phyloP scores from a whole-genome alignment of 2,113 vertebrate species.

The Oncorhynchus clarkii region DNA sequence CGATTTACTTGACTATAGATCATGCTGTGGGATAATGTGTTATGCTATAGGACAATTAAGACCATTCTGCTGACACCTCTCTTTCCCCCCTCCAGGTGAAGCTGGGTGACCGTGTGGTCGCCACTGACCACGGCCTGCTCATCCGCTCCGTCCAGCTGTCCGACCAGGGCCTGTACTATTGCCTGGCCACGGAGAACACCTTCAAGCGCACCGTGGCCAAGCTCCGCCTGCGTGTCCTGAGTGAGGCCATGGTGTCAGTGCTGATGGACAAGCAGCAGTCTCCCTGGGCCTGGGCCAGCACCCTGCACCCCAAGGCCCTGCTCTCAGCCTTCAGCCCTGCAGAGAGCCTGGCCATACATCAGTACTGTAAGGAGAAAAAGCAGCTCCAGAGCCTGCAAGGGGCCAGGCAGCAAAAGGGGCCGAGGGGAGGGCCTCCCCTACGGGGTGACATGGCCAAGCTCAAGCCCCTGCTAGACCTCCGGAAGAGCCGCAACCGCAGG shows the following conservation, averaged over 20 bases:
- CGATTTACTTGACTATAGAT: background rate
- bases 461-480: slow-evolving; percentile 89
- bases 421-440: slow-evolving; percentile 54
- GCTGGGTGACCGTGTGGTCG: slow-evolving; percentile 86
- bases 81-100: slow-evolving; percentile 78
- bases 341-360: slow-evolving; percentile 87
- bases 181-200: slow-evolving; percentile 90
- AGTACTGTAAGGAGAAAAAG: slow-evolving; percentile 92
- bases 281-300: slow-evolving; percentile 84
- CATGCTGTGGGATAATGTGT: too few species aligned
- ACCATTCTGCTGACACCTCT: background rate
- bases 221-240: slow-evolving; percentile 89
- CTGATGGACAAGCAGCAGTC: slow-evolving; percentile 86
- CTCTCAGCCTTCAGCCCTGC: slow-evolving; percentile 84
- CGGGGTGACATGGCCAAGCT: slow-evolving; percentile 92
- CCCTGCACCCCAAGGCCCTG: slow-evolving; percentile 84
- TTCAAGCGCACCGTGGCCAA: slow-evolving; percentile 96
- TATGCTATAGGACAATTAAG: background rate
- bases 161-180: slow-evolving; percentile 93
- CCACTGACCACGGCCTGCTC: slow-evolving; percentile 88
- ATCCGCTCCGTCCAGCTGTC: slow-evolving; percentile 85
- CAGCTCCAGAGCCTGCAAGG: slow-evolving; percentile 74
- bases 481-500: slow-evolving; percentile 92
- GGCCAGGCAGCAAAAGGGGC: slow-evolving; percentile 21
- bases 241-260: slow-evolving; percentile 79